Evolutionary conservation across 2,888 invertebrate species (phyloP), one percentile per base, ranked within the genome.

Genomic region (Sinelater perroti): DNA sequence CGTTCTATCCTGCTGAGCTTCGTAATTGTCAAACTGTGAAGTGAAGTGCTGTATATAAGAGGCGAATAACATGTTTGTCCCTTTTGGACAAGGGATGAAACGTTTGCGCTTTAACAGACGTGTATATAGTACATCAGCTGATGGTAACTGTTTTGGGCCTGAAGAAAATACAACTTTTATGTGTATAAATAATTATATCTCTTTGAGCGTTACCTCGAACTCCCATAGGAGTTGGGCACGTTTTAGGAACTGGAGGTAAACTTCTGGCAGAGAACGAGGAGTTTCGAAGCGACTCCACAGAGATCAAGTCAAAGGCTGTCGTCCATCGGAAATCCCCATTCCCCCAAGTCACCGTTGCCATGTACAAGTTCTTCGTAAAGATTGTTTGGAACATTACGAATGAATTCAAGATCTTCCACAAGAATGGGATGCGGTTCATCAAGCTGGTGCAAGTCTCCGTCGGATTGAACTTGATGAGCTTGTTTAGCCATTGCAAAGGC

Each of bases 11-110:
- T 17, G 17, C 8, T 13, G 1, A 10, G 28, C 18, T 33, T 42
- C 33, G 14, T 10, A 20, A 13, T 21, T 10, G 14, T 50, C 44
- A 44, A 56, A 56, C 20, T 56, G 56, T 8, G 42, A 28, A n/a
- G 46, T 2, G 11, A 57, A 57, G 52, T 57, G 57, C 24, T 52
- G 57, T 2, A 52, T 10, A 20, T 52, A 57, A 2, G 38, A 24
- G 6, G 46, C 52, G 38, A 52, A 57, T 20, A 57, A 7, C 28
- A 57, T 4, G 38, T 57, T 57, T 20, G 57, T 52, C 2, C 46
- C 38, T 52, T 46, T 52, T 1, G 52, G 42, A 16, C 52, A 57
- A 3, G 35, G 24, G 30, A 16, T n/a, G 31, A 57, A 57, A 2
- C 18, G 5, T 21, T 13, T 28, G 11, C 57, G 17, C 26, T 45